A percentile compares a stretch with the other conserved stretches of the same genome.
These are phyloP conservation scores for Diprion similis DNA, from an alignment of 1,140 invertebrate species.

Conservation along the genomic window DNA sequence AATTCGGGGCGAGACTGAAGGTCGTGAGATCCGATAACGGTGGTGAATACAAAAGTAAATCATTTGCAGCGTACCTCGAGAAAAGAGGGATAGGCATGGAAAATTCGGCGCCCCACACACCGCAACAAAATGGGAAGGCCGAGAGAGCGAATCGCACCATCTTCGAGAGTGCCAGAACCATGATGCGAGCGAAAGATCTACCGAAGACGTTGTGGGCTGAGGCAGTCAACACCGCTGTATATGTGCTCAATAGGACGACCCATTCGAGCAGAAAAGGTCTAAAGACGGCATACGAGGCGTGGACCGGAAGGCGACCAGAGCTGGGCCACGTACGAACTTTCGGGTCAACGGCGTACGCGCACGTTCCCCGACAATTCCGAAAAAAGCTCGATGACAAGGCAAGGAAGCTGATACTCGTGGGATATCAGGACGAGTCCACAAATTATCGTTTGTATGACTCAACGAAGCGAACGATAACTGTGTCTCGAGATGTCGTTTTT, in stretches of 20 bases:
- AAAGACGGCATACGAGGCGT: constrained; percentile 33
- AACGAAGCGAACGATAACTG: constrained; percentile 15
- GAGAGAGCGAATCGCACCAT: no score
- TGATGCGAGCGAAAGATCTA: constrained; percentile 22
- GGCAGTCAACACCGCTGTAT: constrained; percentile 34
- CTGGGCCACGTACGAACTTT: constrained; percentile 30
- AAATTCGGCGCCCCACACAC: no score
- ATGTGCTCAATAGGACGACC: constrained; percentile 39
- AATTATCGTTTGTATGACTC: constrained; percentile 24
- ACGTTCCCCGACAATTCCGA: constrained; percentile 21
- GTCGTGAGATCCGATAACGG: no score
- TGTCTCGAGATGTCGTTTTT: constrained; percentile 24
- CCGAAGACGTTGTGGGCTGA: constrained; percentile 30
- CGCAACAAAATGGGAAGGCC: no score
- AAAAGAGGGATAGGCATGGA: no score
- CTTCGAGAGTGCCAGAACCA: background rate
- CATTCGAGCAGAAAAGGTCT: constrained; percentile 2
- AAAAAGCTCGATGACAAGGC: constrained; percentile 15
- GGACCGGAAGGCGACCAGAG: constrained; percentile 27
- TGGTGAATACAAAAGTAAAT: no score
- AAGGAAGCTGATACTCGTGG: constrained; percentile 30
- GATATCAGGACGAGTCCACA: constrained; percentile 28
- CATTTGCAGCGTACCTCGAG: no score
- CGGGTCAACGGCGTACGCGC: constrained; percentile 25
- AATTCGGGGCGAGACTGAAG: no score